phyloP scores from a whole-genome alignment of 2,888 invertebrate species.

The Dyspetes luteomarginatus region DNA sequence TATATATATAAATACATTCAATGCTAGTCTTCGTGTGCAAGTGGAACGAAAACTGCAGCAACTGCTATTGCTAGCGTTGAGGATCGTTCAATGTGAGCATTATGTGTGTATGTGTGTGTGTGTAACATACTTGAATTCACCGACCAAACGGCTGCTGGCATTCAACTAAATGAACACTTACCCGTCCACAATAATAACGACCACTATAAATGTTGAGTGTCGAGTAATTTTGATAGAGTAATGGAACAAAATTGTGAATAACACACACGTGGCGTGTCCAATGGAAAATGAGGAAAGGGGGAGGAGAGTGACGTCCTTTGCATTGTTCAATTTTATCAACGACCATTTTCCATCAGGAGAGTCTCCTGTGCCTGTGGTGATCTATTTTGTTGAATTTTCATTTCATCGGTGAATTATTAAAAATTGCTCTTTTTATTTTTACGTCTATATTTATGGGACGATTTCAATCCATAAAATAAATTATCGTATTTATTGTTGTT shows the following conservation, averaged over 20 bases:
- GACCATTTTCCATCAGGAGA: no score
- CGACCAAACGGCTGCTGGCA: constrained; percentile 21
- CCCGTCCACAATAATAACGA: constrained; percentile 43
- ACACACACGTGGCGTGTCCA: neutral
- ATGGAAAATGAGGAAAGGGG: neutral
- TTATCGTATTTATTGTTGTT: no score
- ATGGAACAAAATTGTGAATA: constrained; percentile 45
- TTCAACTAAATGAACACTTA: constrained; percentile 59
- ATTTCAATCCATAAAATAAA: no score
- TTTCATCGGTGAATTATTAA: no score
- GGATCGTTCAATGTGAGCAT: neutral
- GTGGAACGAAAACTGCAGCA: constrained; percentile 37
- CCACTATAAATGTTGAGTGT: constrained; percentile 52
- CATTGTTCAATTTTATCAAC: constrained; percentile 33
- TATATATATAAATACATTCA: constrained; percentile 9
- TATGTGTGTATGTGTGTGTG: neutral
- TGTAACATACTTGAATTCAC: constrained; percentile 12
- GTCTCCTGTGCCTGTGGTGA: no score
- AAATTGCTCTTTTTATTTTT: no score
- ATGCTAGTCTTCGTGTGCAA: constrained; percentile 28
- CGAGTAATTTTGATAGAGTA: constrained; percentile 48
- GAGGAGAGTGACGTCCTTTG: constrained; percentile 5
- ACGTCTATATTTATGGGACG: no score
- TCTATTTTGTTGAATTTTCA: no score
- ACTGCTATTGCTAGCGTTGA: constrained; percentile 23